Conservation (phyloP, 2,888 invertebrate species). For the Eupithecia exiguata region DNA sequence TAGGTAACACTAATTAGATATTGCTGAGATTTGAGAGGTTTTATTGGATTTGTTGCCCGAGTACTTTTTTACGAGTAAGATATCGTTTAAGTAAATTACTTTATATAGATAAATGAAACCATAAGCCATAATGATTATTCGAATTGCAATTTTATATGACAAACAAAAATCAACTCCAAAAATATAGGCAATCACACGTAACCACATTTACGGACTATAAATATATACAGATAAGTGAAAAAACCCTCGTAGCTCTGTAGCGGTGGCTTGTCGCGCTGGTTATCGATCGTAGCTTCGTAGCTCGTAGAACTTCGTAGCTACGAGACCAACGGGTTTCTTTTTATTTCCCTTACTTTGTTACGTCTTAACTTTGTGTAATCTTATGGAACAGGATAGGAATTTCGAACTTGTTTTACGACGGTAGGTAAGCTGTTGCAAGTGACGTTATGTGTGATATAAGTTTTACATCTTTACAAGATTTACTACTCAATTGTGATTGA, state of each 20-base stretch:
- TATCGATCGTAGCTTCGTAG: slow-evolving; percentile 80
- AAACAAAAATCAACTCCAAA: neutral
- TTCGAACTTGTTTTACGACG: slow-evolving; percentile 10
- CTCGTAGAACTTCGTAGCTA: slow-evolving; percentile 57
- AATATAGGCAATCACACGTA: slow-evolving; percentile 33
- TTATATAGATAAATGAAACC: neutral
- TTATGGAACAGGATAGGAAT: slow-evolving; percentile 22
- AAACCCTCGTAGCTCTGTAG: slow-evolving; percentile 68
- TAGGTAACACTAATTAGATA: slow-evolving; percentile 40
- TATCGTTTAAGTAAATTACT: neutral
- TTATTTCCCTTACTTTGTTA: slow-evolving; percentile 53
- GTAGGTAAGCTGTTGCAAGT: neutral
- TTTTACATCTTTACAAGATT: neutral
- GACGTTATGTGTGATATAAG: neutral
- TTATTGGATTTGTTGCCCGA: neutral
- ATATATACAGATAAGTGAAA: slow-evolving; percentile 56
- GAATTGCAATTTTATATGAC: neutral
- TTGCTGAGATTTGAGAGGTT: slow-evolving; percentile 16
- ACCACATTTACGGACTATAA: slow-evolving; percentile 38
- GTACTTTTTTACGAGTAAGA: neutral
- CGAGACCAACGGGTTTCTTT: slow-evolving; percentile 63
- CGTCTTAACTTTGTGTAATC: slow-evolving; percentile 37
- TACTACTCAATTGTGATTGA: neutral
- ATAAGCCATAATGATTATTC: neutral
- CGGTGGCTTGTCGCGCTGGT: slow-evolving; percentile 74